Evolutionary conservation across 2,113 vertebrate genomes (phyloP), one percentile per base, ranked within the genome.

Genomic region (Sturnira hondurensis): DNA sequence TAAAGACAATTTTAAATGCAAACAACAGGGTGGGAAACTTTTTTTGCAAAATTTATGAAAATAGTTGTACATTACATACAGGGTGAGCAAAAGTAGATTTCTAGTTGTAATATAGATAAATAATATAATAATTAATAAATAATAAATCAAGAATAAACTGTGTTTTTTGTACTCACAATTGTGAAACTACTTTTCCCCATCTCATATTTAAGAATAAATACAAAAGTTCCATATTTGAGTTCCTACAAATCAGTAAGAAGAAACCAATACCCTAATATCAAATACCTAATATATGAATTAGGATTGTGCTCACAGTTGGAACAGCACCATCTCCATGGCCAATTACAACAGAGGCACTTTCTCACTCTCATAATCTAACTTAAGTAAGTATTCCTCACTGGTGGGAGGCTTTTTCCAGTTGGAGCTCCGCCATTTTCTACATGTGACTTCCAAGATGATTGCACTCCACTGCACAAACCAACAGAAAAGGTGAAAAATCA

Each of bases 1-100:
- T 56, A 65, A 91, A 93, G 24, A 82, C 47, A 67, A 80, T 50
- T 94, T 84, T 52, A 85, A 95, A 93, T 74, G 28, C n/a, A 93
- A 94, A 61, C 43, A 38, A 43, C 8, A 71, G 45, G 7, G 12
- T 84, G 24, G 31, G 9, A 24, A 24, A 13, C 24, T 17, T 52
- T 52, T 77, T 70, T 20, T 28, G 38, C 7, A 89, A 93, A 81
- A 84, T 88, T 61, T 87, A 85, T 77, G 22, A 84, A 56, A 90
- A 90, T 78, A 73, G 74, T 47, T 86, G 4, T 43, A 41, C 54
- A 61, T 45, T 41, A 91, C 20, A 82, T 31, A 63, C 13, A 63
- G 28, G 58, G 28, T 26, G 28, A 26, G 5, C 61, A 31, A 63
- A 6, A 31, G 58, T 26, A 61, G 61, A 11, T 63, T 63, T 63